Base-by-base conservation (phyloP, 2,113 vertebrate species). In the Neolamprologus fasciatus region DNA sequence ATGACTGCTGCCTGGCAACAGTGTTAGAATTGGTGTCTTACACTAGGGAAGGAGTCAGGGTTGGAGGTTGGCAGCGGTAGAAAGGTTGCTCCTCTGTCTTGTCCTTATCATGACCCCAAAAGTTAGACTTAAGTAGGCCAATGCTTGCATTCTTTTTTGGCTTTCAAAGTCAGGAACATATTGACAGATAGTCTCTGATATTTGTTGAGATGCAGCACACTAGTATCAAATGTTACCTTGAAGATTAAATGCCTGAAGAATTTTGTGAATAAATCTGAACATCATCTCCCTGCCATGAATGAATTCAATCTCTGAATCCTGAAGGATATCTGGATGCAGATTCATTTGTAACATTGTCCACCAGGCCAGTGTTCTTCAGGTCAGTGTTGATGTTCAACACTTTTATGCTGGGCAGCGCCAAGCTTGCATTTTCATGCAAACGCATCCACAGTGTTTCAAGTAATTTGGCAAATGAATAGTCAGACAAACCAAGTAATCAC, bases 1-100 rank as follows among this genome's bases (percentile, higher is more conserved):
- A 86, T 23, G 40, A 28, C 82, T 68, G 92, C 87, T 95, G 92
- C 96, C 89, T 94, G 92, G 95, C 95, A 96, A 96, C 95, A 84
- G 87, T 66, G 81, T 53, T 80, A 73, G 87, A 89, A 78, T 81
- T 87, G 17, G 84, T 53, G 73, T 87, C 61, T 81, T 82, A 78
- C 42, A 63, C 5, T 4, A 61, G 8, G 55, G 55, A 47, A 88
- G 33, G 90, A 28, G 58, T 83, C 68, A 55, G 50, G 82, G 35
- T 13, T 11, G n/a, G 85, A 14, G 26, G 80, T 63, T 42, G 78
- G 57, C 53, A 80, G 82, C 80, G 16, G 87, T 54, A 63, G 87
- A 82, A 57, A 33, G 13, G 71, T 78, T 76, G 54, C 26, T 73
- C 53, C 82, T 55, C 63, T 82, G 51, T 80, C 68, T 79, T 4